Evolutionary conservation across 2,888 invertebrate species (phyloP), one percentile per base, ranked within the genome.

Genomic region (Parapristionchus giblindavisi): DNA sequence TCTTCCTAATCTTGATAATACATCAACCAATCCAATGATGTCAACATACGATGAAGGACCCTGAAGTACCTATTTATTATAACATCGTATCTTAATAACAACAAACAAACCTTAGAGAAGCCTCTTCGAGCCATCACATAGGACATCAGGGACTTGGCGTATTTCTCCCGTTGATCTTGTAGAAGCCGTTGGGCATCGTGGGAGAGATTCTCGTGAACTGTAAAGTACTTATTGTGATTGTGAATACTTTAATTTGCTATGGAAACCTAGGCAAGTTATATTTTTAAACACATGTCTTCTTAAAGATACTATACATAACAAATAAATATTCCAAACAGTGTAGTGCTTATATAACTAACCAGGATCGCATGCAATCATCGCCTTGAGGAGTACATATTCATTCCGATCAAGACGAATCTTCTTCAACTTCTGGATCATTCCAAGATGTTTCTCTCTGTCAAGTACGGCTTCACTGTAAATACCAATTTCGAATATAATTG

Each of bases 71-170:
- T 32, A 27, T 27, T 17, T 43, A 14, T 43, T 8, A 43, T 43
- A 43, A 43, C 11, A 43, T 8, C 43, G 17, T 43, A 43, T 43
- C 17, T 43, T 17, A 17, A 43, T 14, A 43, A 43, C 11, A 14
- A 43, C 8, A 24, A 40, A 40, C 40, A n/a, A 24, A 68, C 68
- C 6, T 68, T 36, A 8, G 24, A 34, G 14, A 36, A 17, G 2
- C 52, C 68, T 17, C 68, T 1, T 17, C 38, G 34, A 14, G 68
- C 68, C 36, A 68, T n/a, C 8, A 68, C 24, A 36, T 68, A 68
- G 1, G 68, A 68, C 51, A 68, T 52, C 34, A 68, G 29, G 14
- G 68, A 68, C 24, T 68, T 68, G n/a, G 68, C 27, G 29, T 43
- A 65, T 29, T 65, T 65, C 27, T 65, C 65, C 38, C 65, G 34